Base-by-base conservation (phyloP, 2,888 invertebrate species). In the Timema podura region DNA sequence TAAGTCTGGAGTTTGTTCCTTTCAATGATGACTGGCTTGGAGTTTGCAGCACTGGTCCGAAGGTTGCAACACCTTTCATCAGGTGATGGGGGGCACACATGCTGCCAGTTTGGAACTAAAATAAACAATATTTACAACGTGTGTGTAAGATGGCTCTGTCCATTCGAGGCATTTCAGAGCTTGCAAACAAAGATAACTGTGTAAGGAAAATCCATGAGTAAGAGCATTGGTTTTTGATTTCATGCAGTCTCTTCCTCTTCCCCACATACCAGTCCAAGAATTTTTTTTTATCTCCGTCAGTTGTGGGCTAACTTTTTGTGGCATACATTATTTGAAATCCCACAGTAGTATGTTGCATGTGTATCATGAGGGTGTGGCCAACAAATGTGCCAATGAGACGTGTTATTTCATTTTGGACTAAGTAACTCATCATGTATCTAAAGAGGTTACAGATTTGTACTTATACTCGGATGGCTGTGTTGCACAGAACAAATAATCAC, bases 321-420 rank as follows among this genome's bases (percentile, higher is more conserved):
- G 57, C 15, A n/a, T 57, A 13, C 11, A 57, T n/a, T 3, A 57
- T 57, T 13, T 57, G 16, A 57, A 57, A 57, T 30, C 16, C 57
- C n/a, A n/a, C 57, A 57, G n/a, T 7, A n/a, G 13, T 57, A 30
- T 57, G 30, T 57, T 57, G 57, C 16, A 57, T 57, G 57, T 57
- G 16, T 57, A 57, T 57, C 57, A 57, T 57, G 57, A 57, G 57
- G 57, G 16, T 30, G 57, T 57, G 57, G 57, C 57, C 57, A 57
- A 57, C 5, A 57, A 57, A 57, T 3, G 57, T 13, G 57, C 57
- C 57, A 57, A 57, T 57, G 57, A 57, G 16, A 6, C 5, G 16
- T 57, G 57, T 57, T 57, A 3, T 16, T 57, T 57, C 16, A 13
- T 57, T 16, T 57, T 57, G 13, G 57, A 16, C 57, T 10, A 16